phyloP scores from a whole-genome alignment of 92 coral and sea anemone genomes.

The Plumapathes pennacea region DNA sequence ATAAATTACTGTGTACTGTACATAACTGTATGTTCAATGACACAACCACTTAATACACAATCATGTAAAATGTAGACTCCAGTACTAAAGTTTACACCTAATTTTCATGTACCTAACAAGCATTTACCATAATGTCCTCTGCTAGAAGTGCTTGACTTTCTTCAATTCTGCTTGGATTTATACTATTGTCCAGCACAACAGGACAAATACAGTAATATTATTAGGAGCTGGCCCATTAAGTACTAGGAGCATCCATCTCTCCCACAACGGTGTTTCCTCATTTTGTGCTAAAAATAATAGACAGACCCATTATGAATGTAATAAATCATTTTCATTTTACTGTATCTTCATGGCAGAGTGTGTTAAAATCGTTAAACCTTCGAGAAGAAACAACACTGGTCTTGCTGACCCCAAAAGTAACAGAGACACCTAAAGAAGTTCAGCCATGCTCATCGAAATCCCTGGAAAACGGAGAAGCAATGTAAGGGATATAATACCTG shows the following conservation, averaged over 20 bases:
- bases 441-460: slow-evolving; percentile 72
- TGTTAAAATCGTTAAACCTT: slow-evolving; percentile 71
- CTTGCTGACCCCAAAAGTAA: slow-evolving; percentile 61
- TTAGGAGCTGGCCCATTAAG: too few relatives aligned
- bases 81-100: not conserved
- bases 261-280: not conserved
- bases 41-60: too few relatives aligned
- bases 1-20: not conserved
- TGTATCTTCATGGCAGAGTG: slow-evolving; percentile 51
- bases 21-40: too few relatives aligned
- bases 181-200: too few relatives aligned
- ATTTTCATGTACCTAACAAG: not conserved
- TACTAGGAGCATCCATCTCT: too few relatives aligned
- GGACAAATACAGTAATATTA: too few relatives aligned
- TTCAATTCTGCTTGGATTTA: too few relatives aligned
- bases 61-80: too few relatives aligned
- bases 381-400: slow-evolving; percentile 84
- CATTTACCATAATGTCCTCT: too few relatives aligned
- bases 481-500: too few relatives aligned
- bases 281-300: not conserved
- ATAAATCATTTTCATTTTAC: not conserved
- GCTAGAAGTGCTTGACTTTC: too few relatives aligned
- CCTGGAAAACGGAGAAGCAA: slow-evolving; percentile 59
- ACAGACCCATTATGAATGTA: not conserved
- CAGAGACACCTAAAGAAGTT: slow-evolving; percentile 69